Base-by-base conservation (phyloP, 2,113 vertebrate species). In the Benthochromis sp. region DNA sequence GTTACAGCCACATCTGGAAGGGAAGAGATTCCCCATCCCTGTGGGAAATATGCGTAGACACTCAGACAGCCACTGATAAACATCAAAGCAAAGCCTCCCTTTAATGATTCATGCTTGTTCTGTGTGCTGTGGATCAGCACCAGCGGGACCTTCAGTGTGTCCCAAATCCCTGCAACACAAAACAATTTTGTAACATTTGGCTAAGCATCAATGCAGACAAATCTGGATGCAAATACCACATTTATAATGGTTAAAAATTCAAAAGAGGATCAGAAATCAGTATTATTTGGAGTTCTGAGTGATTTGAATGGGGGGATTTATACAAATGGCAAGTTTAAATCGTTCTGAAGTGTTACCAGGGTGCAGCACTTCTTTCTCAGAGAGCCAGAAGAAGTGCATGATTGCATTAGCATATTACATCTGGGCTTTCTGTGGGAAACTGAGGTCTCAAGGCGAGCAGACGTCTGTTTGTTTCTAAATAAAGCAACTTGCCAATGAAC, bases 51-150 rank as follows among this genome's bases (percentile, higher is more conserved):
- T 24, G 61, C 55, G 27, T 17, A 31, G 61, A 63, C 86, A 88
- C 83, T 86, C 88, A 81, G 88, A 55, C 90, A 79, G 89, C 86
- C 14, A 27, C 82, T 84, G 69, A 88, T 63, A 47, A 94, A 90
- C 92, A 89, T 95, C 94, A 95, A 93, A 94, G 92, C 27, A 2
- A 79, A 91, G 54, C 7, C 4, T 83, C 38, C 7, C 69, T 89
- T 94, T 84, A 94, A 95, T 93, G 80, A 92, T 92, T 92, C 86
- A 88, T 82, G 3, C 36, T 2, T 21, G 47, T 12, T 57, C 55
- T 53, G 80, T 63, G 52, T 69, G 36, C 73, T 50, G 83, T 2
- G 38, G 61, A 50, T 17, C 24, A 4, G 59, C 54, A 83, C 82
- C 84, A 3, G 27, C 13, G 57, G 84, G 82, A 73, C 47, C 69